Evolutionary conservation across 2,113 vertebrate genomes (phyloP).

Genomic region (Pteruthius melanotis): DNA sequence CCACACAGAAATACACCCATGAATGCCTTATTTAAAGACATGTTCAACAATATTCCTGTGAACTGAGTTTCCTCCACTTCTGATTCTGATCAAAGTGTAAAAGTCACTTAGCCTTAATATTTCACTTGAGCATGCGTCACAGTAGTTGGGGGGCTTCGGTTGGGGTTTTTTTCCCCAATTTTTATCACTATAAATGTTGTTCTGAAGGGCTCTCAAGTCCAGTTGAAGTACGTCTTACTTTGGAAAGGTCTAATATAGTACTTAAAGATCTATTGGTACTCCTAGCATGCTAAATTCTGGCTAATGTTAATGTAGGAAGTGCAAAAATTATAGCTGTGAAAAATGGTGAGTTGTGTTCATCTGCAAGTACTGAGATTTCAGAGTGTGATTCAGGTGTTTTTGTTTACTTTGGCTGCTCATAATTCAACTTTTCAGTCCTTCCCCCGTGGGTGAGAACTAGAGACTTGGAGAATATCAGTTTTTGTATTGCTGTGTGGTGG

Average conservation of each 20-base stretch:
- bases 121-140: background rate
- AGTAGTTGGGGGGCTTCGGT: background rate
- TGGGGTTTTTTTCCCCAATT: rapidly evolving
- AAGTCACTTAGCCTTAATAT: background rate
- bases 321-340: background rate
- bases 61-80: background rate
- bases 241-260: background rate
- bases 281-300: background rate
- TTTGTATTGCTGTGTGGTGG: background rate
- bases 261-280: background rate
- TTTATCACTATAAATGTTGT: background rate
- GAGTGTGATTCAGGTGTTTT: background rate
- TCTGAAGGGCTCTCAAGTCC: background rate
- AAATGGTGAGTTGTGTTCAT: background rate
- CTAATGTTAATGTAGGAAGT: background rate
- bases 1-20: too few species aligned
- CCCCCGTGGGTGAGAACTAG: background rate
- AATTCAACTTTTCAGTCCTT: background rate
- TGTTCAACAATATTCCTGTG: background rate
- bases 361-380: background rate
- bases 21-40: background rate
- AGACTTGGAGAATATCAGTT: background rate
- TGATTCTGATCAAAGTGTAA: background rate
- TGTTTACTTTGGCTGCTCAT: background rate
- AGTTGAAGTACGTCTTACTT: background rate